Base-by-base conservation (phyloP, 2,888 invertebrate genomes). In the Micoletzkya japonica region DNA sequence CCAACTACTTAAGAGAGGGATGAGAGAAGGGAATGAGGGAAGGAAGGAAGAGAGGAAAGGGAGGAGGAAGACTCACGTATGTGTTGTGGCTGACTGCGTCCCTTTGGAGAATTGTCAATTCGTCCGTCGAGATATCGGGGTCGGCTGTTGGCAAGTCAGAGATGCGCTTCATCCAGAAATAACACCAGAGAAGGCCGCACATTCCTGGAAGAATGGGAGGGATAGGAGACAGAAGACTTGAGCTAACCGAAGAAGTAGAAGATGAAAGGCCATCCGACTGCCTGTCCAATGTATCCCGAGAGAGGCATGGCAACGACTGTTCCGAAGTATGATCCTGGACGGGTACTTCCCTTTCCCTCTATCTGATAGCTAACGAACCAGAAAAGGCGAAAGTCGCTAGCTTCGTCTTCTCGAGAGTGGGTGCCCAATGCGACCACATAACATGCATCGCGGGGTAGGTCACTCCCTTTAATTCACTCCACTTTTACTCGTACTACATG, bases 241-340 rank as follows among this genome's bases (percentile, higher is more conserved):
- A 56, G 36, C 80, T 77, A 83, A 87, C 89, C 89, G 70, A 90
- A 86, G 20, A 88, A 86, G 84, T 90, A 90, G 83, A 90, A 90
- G 1, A 90, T 88, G 28, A 87, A 86, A 0, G 88, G 87, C 90
- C 90, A 90, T 24, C 90, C 89, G 20, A 87, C 88, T 4, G 61
- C 39, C 34, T 79, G 74, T 20, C 81, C 82, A 17, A 83, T 70
- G 30, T 67, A 74, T 0, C 79, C 82, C 7, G 81, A 81, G 4
- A 82, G 26, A 0, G 82, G 82, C 80, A 83, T 77, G 1, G 81
- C 74, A 6, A 80, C 44, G 4, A 83, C 82, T 14, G 82, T 83
- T 57, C 82, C 82, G 63, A 83, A 82, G 60, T 82, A 82, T 1
- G 80, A 81, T 44, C 81, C 79, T 86, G 78, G 52, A 79, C 67